Evolutionary conservation across 2,113 vertebrate genomes (phyloP), one percentile per base, ranked within the genome.

Genomic region (Gopherus flavomarginatus): DNA sequence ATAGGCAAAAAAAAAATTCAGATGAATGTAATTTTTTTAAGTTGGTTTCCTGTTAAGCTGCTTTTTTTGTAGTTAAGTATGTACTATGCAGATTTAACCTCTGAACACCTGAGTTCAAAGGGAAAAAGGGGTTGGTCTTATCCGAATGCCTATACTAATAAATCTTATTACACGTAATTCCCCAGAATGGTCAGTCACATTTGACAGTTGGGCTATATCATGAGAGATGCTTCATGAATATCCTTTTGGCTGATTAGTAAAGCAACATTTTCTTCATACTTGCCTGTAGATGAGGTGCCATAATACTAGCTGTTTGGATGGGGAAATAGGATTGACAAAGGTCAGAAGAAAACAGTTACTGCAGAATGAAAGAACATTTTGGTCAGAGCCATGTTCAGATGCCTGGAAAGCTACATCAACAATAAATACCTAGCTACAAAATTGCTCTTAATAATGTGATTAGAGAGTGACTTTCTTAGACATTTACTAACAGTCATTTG

Each of bases 91-190:
- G 11, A 31, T 77, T 86, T 86, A 86, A 89, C 35, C 29, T 96
- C 79, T 59, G 82, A 80, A 21, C 83, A 47, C 89, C 86, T 83
- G 49, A 85, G 5, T 81, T 92, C 44, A 72, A 88, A 87, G 84
- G 50, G 38, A 80, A 83, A 80, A 35, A 92, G 93, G 38, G 29
- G 27, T 86, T 5, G 21, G n/a, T 12, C 24, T 84, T 95, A 35
- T 82, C 13, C 19, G 49, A 82, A 80, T 82, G 83, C 79, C 9
- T 94, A 81, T 8, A 80, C n/a, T 81, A 85, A 81, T 59, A 59
- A 29, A 29, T 11, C 27, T 47, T 86, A 11, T 86, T 87, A 19
- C 10, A 38, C 77, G 8, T 82, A 2, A 83, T 95, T 62, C 57
- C 72, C 44, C 17, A 86, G 85, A 94, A 53, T 54, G 19, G 81